phyloP scores from a whole-genome alignment of 2,888 invertebrate species.

The Nephrotoma appendiculata region DNA sequence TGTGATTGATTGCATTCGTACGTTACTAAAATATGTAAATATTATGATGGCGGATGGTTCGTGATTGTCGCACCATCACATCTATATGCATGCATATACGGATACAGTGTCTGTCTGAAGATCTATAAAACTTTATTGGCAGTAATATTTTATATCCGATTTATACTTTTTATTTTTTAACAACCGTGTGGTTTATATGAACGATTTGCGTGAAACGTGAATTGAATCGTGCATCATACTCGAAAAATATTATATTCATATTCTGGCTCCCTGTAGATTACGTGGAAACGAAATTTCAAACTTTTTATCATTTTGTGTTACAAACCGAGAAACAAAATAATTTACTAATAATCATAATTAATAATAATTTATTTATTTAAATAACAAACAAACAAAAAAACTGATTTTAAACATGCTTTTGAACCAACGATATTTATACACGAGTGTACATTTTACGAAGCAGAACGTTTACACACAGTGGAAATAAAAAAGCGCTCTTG shows the following conservation, averaged over 20 bases:
- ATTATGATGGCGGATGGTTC: background rate
- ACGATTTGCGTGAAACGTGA: background rate
- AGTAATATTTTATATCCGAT: background rate
- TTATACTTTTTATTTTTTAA: background rate
- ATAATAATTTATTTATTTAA: background rate
- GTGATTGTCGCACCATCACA: background rate
- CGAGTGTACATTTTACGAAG: background rate
- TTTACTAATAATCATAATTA: background rate
- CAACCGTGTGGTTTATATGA: background rate
- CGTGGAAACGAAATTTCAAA: too few relatives aligned
- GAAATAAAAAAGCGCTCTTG: background rate
- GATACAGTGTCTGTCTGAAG: background rate
- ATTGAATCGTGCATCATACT: background rate
- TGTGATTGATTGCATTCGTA: background rate
- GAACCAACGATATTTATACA: too few relatives aligned
- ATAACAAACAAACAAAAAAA: background rate
- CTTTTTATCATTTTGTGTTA: too few relatives aligned
- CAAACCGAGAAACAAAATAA: background rate
- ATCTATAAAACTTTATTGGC: background rate
- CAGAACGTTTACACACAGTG: too few relatives aligned
- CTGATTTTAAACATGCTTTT: too few relatives aligned
- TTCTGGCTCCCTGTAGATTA: background rate
- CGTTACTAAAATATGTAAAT: background rate
- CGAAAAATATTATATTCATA: background rate
- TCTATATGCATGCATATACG: too few relatives aligned